These are phyloP conservation scores for Chironomus tepperi DNA, from an alignment of 1,140 invertebrate species.

Conservation along the genomic window DNA sequence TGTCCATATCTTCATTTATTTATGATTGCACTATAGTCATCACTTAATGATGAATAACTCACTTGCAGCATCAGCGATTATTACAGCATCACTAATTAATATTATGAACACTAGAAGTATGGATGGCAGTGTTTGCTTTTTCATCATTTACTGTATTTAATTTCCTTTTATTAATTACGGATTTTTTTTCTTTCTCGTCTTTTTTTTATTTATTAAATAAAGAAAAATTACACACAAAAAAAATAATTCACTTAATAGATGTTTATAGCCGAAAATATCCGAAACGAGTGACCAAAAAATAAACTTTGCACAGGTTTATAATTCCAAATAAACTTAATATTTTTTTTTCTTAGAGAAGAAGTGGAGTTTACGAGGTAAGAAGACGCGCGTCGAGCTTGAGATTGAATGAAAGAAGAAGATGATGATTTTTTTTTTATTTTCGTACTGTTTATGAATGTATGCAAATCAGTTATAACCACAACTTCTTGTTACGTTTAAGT, in stretches of 20 bases:
- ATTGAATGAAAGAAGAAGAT: constrained; percentile 7
- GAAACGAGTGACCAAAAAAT: constrained; percentile 18
- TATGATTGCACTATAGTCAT: neutral
- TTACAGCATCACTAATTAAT: neutral
- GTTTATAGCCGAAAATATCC: constrained; percentile 4
- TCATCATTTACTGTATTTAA: neutral
- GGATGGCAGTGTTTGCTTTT: neutral
- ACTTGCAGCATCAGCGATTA: neutral
- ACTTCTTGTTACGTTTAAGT: too few relatives aligned
- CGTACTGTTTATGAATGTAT: too few relatives aligned
- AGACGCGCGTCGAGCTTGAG: neutral
- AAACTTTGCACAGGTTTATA: constrained; percentile 21
- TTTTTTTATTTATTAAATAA: neutral
- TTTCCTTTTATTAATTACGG: neutral
- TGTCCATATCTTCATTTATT: neutral
- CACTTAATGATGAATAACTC: neutral
- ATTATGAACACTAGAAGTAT: constrained; percentile 9
- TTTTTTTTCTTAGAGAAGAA: constrained; percentile 13
- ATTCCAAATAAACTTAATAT: constrained; percentile 1
- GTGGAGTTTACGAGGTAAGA: neutral
- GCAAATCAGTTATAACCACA: too few relatives aligned
- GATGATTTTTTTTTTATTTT: too few relatives aligned
- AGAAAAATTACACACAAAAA: neutral
- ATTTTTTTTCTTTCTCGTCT: too few relatives aligned
- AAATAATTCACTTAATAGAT: neutral